These are phyloP conservation scores for Ennomos erosarius DNA, from an alignment of 2,888 invertebrate species.

Conservation along the genomic window DNA sequence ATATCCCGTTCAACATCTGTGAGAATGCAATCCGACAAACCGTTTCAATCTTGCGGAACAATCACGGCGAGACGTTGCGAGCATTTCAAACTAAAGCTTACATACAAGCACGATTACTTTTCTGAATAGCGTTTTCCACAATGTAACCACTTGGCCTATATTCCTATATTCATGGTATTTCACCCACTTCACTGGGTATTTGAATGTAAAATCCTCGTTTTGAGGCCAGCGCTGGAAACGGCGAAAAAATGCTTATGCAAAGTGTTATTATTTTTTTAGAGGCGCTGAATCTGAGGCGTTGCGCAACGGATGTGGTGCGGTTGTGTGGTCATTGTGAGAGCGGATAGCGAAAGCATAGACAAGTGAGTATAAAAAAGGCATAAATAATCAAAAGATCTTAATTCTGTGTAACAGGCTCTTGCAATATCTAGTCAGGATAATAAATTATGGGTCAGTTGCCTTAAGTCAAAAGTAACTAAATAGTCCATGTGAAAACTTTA, in stretches of 20 bases:
- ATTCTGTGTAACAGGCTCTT: no score
- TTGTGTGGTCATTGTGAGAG: conserved; percentile 45
- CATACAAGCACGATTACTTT: conserved; percentile 24
- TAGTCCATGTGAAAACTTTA: no score
- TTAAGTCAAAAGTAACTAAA: no score
- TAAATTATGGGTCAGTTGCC: no score
- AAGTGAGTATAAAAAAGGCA: no score
- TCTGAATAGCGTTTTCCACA: conserved; percentile 25
- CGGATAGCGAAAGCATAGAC: conserved; percentile 34
- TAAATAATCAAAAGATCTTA: no score
- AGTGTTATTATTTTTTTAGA: conserved; percentile 81
- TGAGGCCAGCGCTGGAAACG: conserved; percentile 51
- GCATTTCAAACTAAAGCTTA: conserved; percentile 19
- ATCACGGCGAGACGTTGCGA: conserved; percentile 16
- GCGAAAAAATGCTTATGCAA: conserved; percentile 80
- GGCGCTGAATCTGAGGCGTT: conserved; percentile 50
- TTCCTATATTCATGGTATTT: conserved; percentile 53
- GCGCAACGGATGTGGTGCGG: conserved; percentile 48
- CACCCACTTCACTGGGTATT: conserved; percentile 56
- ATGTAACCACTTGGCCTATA: conserved; percentile 36
- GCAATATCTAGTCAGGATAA: no score
- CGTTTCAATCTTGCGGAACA: conserved; percentile 25
- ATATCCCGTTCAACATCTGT: conserved; percentile 24
- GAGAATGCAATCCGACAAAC: conserved; percentile 22
- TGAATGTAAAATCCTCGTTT: conserved; percentile 65